phyloP scores from a whole-genome alignment of 2,113 vertebrate species.

The Ameiurus melas region DNA sequence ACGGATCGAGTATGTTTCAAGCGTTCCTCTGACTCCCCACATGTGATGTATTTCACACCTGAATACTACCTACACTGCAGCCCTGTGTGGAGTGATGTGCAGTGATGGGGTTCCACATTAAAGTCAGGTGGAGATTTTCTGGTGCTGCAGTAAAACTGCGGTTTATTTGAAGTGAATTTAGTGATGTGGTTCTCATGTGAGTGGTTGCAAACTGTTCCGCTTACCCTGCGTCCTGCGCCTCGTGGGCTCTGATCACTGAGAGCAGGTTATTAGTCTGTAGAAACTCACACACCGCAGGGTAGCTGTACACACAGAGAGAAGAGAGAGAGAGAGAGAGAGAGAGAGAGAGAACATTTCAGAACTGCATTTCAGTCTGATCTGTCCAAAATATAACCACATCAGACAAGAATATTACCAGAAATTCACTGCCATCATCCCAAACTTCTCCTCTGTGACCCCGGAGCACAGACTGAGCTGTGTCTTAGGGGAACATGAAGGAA shows the following conservation, averaged over 20 bases:
- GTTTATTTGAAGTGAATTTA: not conserved
- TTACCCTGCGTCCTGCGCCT: constrained; percentile 83
- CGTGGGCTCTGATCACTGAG: constrained; percentile 61
- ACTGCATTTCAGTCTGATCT: too few species aligned
- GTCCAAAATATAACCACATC: too few species aligned
- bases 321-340: not conserved
- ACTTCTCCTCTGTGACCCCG: too few species aligned
- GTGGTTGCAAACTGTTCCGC: constrained; percentile 30
- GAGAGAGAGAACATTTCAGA: not conserved
- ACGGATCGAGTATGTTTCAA: not conserved
- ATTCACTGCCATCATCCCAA: too few species aligned
- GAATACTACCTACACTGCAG: not conserved
- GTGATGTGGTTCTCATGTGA: not conserved
- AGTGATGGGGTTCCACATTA: not conserved
- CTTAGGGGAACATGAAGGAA: too few species aligned
- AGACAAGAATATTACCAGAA: too few species aligned
- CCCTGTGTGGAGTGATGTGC: not conserved
- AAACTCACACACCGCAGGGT: constrained; percentile 58
- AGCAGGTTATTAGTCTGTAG: constrained; percentile 61
- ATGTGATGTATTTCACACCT: not conserved
- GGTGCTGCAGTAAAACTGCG: not conserved
- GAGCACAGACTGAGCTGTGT: too few species aligned
- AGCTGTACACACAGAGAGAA: constrained; percentile 31
- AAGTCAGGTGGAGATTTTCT: not conserved
- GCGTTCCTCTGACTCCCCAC: not conserved